phyloP scores from a whole-genome alignment of 1,140 invertebrate species.

The Eurytemora carolleeae region DNA sequence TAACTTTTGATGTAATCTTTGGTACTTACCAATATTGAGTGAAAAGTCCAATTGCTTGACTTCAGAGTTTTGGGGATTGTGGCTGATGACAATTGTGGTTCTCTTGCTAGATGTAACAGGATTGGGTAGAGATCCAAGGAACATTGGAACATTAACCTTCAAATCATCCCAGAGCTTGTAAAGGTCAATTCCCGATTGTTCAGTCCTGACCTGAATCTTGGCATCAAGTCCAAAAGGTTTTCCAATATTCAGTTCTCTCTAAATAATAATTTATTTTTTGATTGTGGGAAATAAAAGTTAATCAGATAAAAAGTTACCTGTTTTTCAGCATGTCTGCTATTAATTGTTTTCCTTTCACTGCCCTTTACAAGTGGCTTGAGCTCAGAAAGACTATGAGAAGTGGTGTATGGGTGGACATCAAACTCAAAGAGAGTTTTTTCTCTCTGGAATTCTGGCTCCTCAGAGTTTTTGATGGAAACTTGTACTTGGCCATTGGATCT shows the following conservation, averaged over 20 bases:
- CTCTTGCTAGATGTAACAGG: neutral
- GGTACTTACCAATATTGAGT: neutral
- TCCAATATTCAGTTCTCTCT: neutral
- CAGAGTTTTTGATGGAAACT: conserved; percentile 3
- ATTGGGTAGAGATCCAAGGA: neutral
- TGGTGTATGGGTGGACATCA: neutral
- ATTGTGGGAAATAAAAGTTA: neutral
- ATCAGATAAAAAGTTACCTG: neutral
- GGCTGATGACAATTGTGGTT: neutral
- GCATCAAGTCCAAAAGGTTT: neutral
- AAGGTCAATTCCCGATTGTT: neutral
- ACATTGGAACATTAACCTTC: neutral
- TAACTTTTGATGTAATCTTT: no score
- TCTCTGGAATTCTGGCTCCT: conserved; percentile 3
- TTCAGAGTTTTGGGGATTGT: neutral
- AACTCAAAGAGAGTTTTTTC: neutral
- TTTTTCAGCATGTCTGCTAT: neutral
- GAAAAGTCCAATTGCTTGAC: neutral
- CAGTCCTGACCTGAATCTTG: neutral
- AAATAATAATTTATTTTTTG: neutral
- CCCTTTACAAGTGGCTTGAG: neutral
- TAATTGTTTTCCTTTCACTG: neutral
- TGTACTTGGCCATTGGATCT: conserved; percentile 1
- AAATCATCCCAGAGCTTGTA: neutral
- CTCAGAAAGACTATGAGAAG: neutral